phyloP scores from a whole-genome alignment of 2,888 invertebrate species.

The Dolichomitus sp. region DNA sequence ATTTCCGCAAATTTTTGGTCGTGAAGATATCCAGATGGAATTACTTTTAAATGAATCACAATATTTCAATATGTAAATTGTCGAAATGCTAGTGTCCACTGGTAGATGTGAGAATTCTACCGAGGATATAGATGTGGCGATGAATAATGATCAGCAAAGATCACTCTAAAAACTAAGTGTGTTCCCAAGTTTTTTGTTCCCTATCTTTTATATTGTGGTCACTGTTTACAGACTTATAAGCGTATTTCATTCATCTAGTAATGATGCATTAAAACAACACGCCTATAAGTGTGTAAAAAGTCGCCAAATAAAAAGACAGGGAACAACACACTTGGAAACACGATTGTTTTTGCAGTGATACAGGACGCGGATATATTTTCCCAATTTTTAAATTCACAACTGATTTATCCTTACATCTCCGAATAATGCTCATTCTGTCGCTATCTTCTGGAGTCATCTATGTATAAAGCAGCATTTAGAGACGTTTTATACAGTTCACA shows the following conservation, averaged over 20 bases:
- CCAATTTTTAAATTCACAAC: constrained; percentile 51
- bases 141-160: constrained; percentile 31
- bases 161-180: no score
- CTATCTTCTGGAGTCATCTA: constrained; percentile 8
- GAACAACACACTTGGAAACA: no score
- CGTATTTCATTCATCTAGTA: no score
- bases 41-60: not conserved
- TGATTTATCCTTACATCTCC: constrained; percentile 49
- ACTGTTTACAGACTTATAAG: no score
- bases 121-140: constrained; percentile 18
- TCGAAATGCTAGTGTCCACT: not conserved
- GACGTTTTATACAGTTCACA: not conserved
- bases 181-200: no score
- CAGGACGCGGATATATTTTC: constrained; percentile 39
- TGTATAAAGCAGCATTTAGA: not conserved
- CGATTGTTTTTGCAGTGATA: no score
- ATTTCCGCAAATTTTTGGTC: not conserved
- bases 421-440: constrained; percentile 15
- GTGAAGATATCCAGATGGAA: not conserved
- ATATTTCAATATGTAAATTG: not conserved
- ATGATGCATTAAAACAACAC: no score
- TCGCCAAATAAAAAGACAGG: no score
- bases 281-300: no score
- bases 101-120: no score
- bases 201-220: no score